Evolutionary conservation across 2,113 vertebrate species (phyloP).

Genomic region (Clarias gariepinus): DNA sequence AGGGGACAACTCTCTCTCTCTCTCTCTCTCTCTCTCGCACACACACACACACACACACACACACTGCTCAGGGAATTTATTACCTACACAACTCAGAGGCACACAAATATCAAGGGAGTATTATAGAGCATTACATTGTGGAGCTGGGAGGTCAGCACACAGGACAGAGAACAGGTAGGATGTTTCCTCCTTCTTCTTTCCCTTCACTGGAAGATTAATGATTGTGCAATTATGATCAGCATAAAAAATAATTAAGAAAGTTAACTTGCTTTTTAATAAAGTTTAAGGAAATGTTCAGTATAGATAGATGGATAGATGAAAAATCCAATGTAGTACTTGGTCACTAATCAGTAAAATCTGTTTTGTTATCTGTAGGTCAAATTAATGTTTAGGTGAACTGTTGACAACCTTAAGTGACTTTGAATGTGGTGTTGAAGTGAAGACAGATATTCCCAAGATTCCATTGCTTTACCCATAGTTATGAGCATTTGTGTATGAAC

Average conservation of each 20-base stretch:
- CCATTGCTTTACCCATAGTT: not conserved
- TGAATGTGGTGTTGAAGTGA: conserved; percentile 3
- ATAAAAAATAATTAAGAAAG: not conserved
- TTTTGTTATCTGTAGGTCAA: not conserved
- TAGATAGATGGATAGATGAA: not conserved
- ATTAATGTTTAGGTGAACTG: conserved; percentile 12
- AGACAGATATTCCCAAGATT: not conserved
- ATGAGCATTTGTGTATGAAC: not conserved
- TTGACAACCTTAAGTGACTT: conserved; percentile 5
- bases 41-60: conserved; percentile 56
- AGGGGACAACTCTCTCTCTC: conserved; percentile 28
- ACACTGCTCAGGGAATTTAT: conserved; percentile 68
- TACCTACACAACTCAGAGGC: conserved; percentile 65
- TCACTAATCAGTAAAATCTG: too few species aligned
- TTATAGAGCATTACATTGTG: conserved; percentile 61
- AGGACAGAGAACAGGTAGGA: conserved; percentile 72
- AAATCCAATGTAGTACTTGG: not conserved
- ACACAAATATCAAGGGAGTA: conserved; percentile 60
- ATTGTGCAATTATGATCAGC: not conserved
- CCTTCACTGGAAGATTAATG: conserved; percentile 12
- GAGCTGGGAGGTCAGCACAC: conserved; percentile 57
- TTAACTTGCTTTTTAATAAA: not conserved
- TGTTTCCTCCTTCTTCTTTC: conserved; percentile 43
- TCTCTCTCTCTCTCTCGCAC: not conserved
- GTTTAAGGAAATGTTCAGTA: not conserved